phyloP scores from a whole-genome alignment of 2,797 vertebrate genomes.

The Melanotaenia pygmaea region DNA sequence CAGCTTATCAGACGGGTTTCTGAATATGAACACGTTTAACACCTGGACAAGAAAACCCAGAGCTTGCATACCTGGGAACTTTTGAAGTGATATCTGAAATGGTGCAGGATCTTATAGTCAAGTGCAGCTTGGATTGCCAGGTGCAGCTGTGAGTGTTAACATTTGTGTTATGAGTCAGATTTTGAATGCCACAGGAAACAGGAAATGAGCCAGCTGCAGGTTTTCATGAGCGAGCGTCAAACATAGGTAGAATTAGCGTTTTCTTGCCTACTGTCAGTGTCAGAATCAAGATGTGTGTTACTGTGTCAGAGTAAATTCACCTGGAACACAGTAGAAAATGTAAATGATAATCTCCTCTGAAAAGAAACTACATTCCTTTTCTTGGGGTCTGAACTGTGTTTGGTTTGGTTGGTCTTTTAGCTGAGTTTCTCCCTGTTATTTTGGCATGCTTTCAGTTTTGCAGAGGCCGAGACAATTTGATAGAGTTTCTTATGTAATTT shows the following conservation, averaged over 20 bases:
- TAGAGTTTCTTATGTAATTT: slow-evolving; percentile 17
- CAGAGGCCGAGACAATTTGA: slow-evolving; percentile 1
- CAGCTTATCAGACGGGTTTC: neutral
- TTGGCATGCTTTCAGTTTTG: slow-evolving; percentile 1
- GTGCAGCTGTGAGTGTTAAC: slow-evolving; percentile 25
- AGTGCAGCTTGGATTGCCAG: slow-evolving; percentile 56
- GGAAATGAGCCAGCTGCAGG: slow-evolving; percentile 51
- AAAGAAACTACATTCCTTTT: too few relatives aligned
- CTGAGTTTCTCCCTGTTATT: too few relatives aligned
- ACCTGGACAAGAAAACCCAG: slow-evolving; percentile 2
- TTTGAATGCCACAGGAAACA: slow-evolving; percentile 52
- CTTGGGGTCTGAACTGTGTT: too few relatives aligned
- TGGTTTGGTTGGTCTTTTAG: too few relatives aligned
- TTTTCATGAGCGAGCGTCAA: slow-evolving; percentile 38
- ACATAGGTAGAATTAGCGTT: too few relatives aligned
- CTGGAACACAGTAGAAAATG: too few relatives aligned
- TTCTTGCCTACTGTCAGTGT: too few relatives aligned
- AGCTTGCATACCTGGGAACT: neutral
- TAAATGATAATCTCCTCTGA: too few relatives aligned
- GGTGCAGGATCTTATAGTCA: slow-evolving; percentile 38
- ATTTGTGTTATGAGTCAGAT: slow-evolving; percentile 23
- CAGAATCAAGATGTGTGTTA: too few relatives aligned
- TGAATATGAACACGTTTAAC: neutral
- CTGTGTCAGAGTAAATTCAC: too few relatives aligned
- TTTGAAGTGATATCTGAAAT: slow-evolving; percentile 16